These are phyloP conservation scores for Halcyon senegalensis DNA, from an alignment of 2,113 vertebrate genomes.

Conservation along the genomic window DNA sequence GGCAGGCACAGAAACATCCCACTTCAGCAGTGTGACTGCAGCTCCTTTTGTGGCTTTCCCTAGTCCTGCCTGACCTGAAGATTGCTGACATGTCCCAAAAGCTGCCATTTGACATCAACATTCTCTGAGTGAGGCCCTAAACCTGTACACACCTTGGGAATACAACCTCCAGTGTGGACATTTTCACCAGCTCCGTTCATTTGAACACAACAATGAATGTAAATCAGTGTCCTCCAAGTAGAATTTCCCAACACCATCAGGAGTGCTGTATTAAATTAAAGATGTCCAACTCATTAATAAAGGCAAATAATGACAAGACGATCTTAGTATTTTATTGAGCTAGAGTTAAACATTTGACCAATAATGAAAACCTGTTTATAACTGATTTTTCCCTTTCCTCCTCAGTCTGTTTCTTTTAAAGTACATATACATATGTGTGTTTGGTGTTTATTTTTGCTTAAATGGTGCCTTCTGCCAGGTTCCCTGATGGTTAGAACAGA, in stretches of 20 bases:
- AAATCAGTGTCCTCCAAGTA: conserved; percentile 42
- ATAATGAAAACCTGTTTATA: conserved; percentile 22
- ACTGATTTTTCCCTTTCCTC: neutral
- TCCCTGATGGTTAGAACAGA: neutral
- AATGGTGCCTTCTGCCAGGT: neutral
- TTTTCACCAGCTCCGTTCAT: conserved; percentile 50
- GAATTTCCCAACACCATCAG: conserved; percentile 10
- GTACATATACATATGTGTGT: neutral
- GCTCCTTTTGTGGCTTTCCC: neutral
- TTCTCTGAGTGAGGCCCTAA: neutral
- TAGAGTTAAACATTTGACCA: conserved; percentile 28
- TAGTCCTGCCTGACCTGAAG: rapidly evolving
- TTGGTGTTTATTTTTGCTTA: neutral
- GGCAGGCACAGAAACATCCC: neutral
- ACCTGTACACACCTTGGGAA: neutral
- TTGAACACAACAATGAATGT: conserved; percentile 9
- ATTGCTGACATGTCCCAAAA: neutral
- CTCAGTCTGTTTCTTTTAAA: neutral
- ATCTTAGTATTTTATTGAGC: conserved; percentile 26
- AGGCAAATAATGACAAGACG: conserved; percentile 36
- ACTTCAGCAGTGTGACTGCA: rapidly evolving
- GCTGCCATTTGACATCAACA: neutral
- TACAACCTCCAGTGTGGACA: neutral
- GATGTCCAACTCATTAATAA: conserved; percentile 8
- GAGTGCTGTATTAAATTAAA: conserved; percentile 48